Base-by-base conservation (phyloP, 2,797 vertebrate genomes). In the Cyclura pinguis region DNA sequence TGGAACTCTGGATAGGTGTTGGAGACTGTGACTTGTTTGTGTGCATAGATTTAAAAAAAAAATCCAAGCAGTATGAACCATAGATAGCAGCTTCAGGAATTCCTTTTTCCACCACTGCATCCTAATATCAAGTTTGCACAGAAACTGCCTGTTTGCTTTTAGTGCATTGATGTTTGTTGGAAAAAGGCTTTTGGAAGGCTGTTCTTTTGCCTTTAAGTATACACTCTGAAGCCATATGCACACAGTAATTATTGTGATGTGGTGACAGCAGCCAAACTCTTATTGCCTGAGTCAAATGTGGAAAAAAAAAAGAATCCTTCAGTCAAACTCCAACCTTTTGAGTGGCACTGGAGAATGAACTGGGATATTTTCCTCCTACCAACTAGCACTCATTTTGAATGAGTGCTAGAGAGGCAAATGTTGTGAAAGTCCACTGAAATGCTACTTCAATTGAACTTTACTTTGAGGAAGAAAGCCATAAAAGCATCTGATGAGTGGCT, bases 151-250 rank as follows among this genome's bases (percentile, higher is more conserved):
- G 4, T 59, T 86, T 76, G 72, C 52, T 90, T 57, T 87, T 6
- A 9, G 88, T 86, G 89, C 93, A 18, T 89, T 89, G 88, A 55
- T 22, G 81, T 72, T 77, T 91, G 87, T 94, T 94, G 93, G 91
- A 92, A 95, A 94, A 95, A 93, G 95, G 93, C 93, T 90, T 96
- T 94, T 92, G 90, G 91, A 94, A 95, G 91, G 80, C 90, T 69
- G 59, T 80, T 93, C 24, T 4, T 93, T 92, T 90, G 0, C 81
- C 50, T 92, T 91, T n/a, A 69, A 0, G 1, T 18, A 16, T 1
- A 8, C 8, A 1, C 73, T 0, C 24, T 32, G 38, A 55, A 82
- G 50, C 27, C 47, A 42, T 47, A 32, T 6, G 4, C 0, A 32
- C 35, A 59, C 24, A 86, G 8, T 67, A n/a, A 50, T 85, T 84